Percentiles rank a stretch among this genome's conserved stretches.
phyloP scores from a whole-genome alignment of 1,140 invertebrate species.

The Teleogryllus occipitalis region DNA sequence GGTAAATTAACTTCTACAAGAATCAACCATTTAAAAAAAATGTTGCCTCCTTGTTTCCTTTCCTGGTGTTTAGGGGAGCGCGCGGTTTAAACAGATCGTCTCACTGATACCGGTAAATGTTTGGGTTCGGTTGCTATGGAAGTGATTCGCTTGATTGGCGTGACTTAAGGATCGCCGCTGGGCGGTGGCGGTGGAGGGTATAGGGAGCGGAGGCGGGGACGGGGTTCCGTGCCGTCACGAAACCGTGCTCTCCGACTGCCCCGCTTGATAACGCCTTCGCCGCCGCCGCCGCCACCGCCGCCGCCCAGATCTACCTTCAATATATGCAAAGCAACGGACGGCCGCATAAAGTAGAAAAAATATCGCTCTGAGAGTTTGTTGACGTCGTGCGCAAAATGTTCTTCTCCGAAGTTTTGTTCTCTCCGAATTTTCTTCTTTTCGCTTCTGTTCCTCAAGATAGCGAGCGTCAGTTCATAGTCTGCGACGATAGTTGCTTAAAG shows the following conservation, averaged over 20 bases:
- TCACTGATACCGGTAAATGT: conserved; percentile 7
- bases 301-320: not conserved
- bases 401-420: too few relatives aligned
- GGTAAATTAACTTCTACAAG: too few relatives aligned
- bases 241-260: not conserved
- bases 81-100: conserved; percentile 6
- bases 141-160: conserved; percentile 16
- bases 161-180: conserved; percentile 11
- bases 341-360: not conserved
- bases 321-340: not conserved
- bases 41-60: not conserved
- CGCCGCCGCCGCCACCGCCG: too few relatives aligned
- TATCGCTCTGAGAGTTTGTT: not conserved
- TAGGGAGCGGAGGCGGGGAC: too few relatives aligned
- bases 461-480: too few relatives aligned
- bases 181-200: not conserved
- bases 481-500: too few relatives aligned
- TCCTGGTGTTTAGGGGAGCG: not conserved
- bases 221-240: not conserved
- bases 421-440: too few relatives aligned
- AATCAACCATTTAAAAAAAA: too few relatives aligned
- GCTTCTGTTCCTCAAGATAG: too few relatives aligned
- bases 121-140: conserved; percentile 16
- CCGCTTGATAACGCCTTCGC: not conserved
- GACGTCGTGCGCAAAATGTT: not conserved